Base-by-base conservation (phyloP, 2,888 invertebrate genomes). In the Brachynemurus nebulosus region DNA sequence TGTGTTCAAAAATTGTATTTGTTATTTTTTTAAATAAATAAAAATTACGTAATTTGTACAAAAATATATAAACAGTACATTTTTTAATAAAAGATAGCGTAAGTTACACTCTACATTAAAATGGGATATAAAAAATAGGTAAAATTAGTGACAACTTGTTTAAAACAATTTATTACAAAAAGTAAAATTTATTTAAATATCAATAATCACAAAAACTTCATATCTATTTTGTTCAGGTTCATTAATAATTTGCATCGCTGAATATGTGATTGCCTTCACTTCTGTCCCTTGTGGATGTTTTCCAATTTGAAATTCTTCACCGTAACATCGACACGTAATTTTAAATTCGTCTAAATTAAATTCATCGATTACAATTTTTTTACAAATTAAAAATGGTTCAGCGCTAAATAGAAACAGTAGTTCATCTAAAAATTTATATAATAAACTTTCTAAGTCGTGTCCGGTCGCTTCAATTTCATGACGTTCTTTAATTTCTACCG, bases 221-320 rank as follows among this genome's bases (percentile, higher is more conserved):
- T 76, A 79, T 56, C 76, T 72, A 51, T 76, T 76, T 55, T 76
- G 74, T 53, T 81, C 72, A 35, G 78, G 74, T 53, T 76, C 71
- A 56, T 82, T 78, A 52, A 91, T 68, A 51, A 88, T 76, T 69
- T 98, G 96, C 97, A 98, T 97, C 44, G 95, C 92, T 6, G 97
- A 96, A 66, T 98, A 99, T 4, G 98, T 98, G 52, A 99, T 98
- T 23, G 98, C 98, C 65, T 98, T 98, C 2, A 98, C 92, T 69
- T 99, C 98, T 2, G 91, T 84, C 11, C 96, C 97, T 67, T 95
- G 97, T 1, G 95, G 90, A 69, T 98, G 97, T 65, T 90, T 95
- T 2, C 80, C 80, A 45, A 96, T 70, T 55, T 78, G 74, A 66
- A 98, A 98, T 55, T 86, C 83, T 68, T 98, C 98, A n/a, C 98